Percentiles rank a stretch among this genome's conserved stretches.
Conservation (phyloP, 2,113 vertebrate species). For the Lichenostomus cassidix region DNA sequence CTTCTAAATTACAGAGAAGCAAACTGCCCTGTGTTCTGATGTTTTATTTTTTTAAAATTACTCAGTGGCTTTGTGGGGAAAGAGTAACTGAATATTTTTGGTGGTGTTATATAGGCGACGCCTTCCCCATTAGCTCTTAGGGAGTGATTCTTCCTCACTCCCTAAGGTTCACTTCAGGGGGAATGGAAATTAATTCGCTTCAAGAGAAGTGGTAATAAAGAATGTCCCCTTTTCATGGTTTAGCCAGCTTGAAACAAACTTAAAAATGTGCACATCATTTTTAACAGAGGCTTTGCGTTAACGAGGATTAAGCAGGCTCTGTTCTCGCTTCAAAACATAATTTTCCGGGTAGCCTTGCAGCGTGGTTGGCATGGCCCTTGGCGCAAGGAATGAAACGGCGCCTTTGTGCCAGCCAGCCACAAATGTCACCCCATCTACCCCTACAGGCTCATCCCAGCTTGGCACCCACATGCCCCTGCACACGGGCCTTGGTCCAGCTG, state of each 20-base stretch:
- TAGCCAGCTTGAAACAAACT: conserved; percentile 33
- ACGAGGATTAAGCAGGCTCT: conserved; percentile 12
- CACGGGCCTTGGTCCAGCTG: background rate
- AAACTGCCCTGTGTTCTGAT: conserved; percentile 40
- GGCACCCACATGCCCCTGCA: background rate
- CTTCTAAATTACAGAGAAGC: conserved; percentile 59
- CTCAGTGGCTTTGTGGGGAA: conserved; percentile 46
- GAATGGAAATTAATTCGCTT: conserved; percentile 47
- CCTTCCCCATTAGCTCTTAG: conserved; percentile 55
- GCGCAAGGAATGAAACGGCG: background rate
- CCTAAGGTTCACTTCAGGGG: background rate
- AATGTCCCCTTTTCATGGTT: background rate
- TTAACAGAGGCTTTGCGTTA: background rate
- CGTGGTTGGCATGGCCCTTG: background rate
- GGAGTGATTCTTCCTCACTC: conserved; percentile 28
- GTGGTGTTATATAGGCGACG: conserved; percentile 29
- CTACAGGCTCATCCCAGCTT: background rate
- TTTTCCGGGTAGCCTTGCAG: background rate
- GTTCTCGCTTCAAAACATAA: background rate
- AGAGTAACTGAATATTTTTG: conserved; percentile 53
- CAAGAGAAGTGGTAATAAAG: conserved; percentile 23
- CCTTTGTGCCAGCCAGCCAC: background rate
- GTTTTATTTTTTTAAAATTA: conserved; percentile 65
- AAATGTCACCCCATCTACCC: background rate
- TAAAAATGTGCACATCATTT: conserved; percentile 23